Conservation (phyloP, 2,797 vertebrate genomes). For the Decapterus maruadsi region DNA sequence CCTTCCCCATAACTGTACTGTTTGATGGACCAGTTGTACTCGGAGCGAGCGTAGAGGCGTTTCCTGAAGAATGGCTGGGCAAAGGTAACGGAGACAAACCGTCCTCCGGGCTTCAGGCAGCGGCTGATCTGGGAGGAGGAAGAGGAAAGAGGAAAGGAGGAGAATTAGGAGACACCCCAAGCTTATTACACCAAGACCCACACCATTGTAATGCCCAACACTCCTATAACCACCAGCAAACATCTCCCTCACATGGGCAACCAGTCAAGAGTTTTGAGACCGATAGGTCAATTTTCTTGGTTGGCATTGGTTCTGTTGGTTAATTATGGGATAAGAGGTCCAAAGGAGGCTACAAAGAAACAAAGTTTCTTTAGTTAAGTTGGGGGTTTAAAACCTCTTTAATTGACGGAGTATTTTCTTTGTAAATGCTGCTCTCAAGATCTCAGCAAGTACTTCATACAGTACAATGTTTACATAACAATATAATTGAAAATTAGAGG, state of each 20-base stretch:
- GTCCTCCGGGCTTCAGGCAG: conserved; percentile 88
- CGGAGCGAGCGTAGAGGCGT: conserved; percentile 87
- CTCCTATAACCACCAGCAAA: neutral
- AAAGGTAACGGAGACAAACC: conserved; percentile 93
- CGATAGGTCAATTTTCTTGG: neutral
- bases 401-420: neutral
- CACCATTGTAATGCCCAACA: neutral
- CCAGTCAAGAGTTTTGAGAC: neutral
- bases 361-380: too few relatives aligned
- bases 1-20: conserved; percentile 87
- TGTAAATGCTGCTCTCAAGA: neutral
- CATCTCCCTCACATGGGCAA: neutral
- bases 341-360: neutral
- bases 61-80: conserved; percentile 92
- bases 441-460: neutral
- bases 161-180: neutral
- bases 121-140: conserved; percentile 87
- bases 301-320: neutral
- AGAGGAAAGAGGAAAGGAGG: neutral
- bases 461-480: neutral
- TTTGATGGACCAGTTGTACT: conserved; percentile 91
- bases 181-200: neutral
- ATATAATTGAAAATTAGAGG: neutral
- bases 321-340: neutral
- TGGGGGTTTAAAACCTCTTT: neutral